phyloP scores from a whole-genome alignment of 2,888 invertebrate genomes.

The Heliothis peltigera region DNA sequence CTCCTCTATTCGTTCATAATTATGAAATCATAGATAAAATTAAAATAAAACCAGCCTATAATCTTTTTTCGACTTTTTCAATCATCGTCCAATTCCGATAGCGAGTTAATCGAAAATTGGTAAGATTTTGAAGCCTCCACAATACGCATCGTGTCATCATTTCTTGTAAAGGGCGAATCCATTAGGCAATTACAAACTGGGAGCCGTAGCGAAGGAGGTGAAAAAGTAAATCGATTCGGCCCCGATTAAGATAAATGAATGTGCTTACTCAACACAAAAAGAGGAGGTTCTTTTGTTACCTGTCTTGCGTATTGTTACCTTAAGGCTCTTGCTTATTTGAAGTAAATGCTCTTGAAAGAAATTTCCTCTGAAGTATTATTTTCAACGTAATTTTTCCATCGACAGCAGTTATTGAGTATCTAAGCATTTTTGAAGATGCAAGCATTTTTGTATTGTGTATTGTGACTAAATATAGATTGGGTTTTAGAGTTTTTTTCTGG shows the following conservation, averaged over 20 bases:
- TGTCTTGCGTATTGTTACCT: slow-evolving; percentile 12
- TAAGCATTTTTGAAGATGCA: no score
- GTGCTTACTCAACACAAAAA: slow-evolving; percentile 32
- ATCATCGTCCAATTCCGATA: slow-evolving; percentile 1
- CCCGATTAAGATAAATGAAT: slow-evolving; percentile 43
- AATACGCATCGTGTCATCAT: slow-evolving; percentile 26
- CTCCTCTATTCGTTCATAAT: no score
- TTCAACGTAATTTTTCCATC: no score
- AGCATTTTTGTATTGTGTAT: no score
- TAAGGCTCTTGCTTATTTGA: neutral
- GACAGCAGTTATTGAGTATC: no score
- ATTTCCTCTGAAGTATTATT: no score
- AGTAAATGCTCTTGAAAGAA: neutral
- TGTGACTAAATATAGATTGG: no score
- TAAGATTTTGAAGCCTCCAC: slow-evolving; percentile 10
- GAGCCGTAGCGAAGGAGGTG: slow-evolving; percentile 6
- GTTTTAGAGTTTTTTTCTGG: no score
- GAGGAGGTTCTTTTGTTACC: slow-evolving; percentile 20
- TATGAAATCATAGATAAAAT: no score
- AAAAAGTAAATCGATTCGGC: slow-evolving; percentile 42
- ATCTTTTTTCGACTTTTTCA: neutral
- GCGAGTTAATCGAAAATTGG: slow-evolving; percentile 12
- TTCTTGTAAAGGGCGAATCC: slow-evolving; percentile 26
- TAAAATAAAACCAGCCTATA: no score
- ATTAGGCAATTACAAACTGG: slow-evolving; percentile 35